Evolutionary conservation across 2,797 vertebrate genomes (phyloP), one percentile per base, ranked within the genome.

Genomic region (Chrysocyon brachyurus): DNA sequence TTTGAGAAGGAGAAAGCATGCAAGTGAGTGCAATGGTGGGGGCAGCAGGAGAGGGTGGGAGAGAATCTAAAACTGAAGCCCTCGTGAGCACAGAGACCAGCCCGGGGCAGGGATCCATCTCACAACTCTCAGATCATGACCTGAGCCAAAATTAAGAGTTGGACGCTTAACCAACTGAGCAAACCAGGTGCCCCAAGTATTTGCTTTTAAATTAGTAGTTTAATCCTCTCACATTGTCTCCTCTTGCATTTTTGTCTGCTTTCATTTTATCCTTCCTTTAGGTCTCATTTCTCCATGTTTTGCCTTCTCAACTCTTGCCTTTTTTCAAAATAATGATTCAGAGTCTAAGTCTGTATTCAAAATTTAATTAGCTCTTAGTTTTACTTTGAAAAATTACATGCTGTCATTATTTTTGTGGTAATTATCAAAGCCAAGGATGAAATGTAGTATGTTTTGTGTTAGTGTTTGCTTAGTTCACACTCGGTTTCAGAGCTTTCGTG

Each of bases 361-460:
- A 56, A 21, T 40, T 54, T 70, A 56, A 92, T 94, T 77, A 36
- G 2, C 6, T 89, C 22, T 68, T 73, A 83, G 3, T 33, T 96
- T 96, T 87, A 59, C 24, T 92, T 81, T 31, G 17, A 66, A 78
- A 95, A 83, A n/a, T 40, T 59, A 6, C 40, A 54, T 66, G 77
- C 64, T 49, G 40, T 77, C 22, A 68, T 84, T 56, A 26, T 92
- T 87, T 66, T 91, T 83, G 33, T 84, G n/a, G 31, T 28, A 63
- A 59, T 56, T 61, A 61, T 61, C 5, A 87, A 90, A 93, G 54
- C 16, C 33, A 88, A 66, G 19, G 10, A 21, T 61, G 36, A 88
- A 52, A 46, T 64, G 5, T 26, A 77, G 24, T 83, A 16, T 70
- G 68, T 87, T 79, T 75, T 75, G 16, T 46, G 75, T 68, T 93